Evolutionary conservation across 2,888 invertebrate genomes (phyloP).

Genomic region (Drosophila peninsularis): DNA sequence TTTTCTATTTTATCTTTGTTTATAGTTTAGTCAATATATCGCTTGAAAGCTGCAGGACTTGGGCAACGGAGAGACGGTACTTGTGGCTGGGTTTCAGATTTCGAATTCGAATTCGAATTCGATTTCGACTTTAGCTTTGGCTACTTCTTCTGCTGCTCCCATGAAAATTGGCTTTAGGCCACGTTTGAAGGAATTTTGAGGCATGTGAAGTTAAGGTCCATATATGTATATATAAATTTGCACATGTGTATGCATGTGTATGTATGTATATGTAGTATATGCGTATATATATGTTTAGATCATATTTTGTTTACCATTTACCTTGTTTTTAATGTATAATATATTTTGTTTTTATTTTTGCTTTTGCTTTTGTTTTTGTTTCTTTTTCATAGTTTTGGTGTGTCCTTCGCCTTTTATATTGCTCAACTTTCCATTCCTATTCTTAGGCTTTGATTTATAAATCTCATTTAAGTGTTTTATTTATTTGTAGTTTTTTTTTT

Average conservation of each 20-base stretch:
- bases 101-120: neutral
- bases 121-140: neutral
- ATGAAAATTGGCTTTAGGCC: constrained; percentile 13
- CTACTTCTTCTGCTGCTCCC: neutral
- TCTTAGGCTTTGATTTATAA: constrained; percentile 64
- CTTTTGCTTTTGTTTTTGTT: constrained; percentile 15
- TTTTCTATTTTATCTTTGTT: neutral
- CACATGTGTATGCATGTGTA: constrained; percentile 8
- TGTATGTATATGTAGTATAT: constrained; percentile 44
- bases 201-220: constrained; percentile 38
- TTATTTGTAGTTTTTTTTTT: constrained; percentile 25
- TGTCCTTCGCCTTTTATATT: constrained; percentile 46
- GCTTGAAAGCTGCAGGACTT: constrained; percentile 9
- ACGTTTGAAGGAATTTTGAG: constrained; percentile 25
- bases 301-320: constrained; percentile 33
- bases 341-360: constrained; percentile 2
- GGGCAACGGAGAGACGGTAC: constrained; percentile 6
- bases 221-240: constrained; percentile 10
- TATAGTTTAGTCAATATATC: constrained; percentile 5
- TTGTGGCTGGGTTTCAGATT: constrained; percentile 1
- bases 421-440: constrained; percentile 58
- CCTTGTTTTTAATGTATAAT: constrained; percentile 13
- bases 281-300: constrained; percentile 39
- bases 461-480: constrained; percentile 68
- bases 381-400: constrained; percentile 32